These are phyloP conservation scores for Busseola fusca DNA, from an alignment of 2,888 invertebrate species.

Conservation along the genomic window DNA sequence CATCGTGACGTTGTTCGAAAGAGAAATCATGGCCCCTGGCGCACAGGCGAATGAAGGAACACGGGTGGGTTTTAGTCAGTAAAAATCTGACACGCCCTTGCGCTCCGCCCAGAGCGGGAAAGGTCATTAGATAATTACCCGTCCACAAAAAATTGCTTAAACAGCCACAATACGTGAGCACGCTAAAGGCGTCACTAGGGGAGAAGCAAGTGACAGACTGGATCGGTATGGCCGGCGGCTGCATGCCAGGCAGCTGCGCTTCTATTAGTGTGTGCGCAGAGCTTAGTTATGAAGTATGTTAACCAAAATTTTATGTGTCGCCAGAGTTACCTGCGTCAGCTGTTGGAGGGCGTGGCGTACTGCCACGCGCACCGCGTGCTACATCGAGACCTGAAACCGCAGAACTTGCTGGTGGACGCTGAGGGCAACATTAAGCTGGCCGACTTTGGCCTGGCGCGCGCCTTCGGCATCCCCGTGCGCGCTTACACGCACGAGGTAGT, in stretches of 20 bases:
- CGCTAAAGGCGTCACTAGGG: no score
- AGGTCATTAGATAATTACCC: no score
- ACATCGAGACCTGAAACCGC: constrained; percentile 98
- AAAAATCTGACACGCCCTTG: no score
- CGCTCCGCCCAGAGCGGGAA: no score
- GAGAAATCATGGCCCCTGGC: no score
- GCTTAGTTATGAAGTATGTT: neutral
- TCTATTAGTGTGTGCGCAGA: neutral
- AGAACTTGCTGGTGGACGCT: constrained; percentile 97
- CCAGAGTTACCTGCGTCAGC: constrained; percentile 95
- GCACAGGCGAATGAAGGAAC: no score
- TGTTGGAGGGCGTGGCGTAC: constrained; percentile 95
- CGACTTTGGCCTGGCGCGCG: constrained; percentile 98
- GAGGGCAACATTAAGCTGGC: constrained; percentile 97
- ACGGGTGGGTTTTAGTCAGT: no score
- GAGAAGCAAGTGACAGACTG: no score
- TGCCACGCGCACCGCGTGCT: constrained; percentile 97
- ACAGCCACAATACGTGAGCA: no score
- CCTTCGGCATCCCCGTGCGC: constrained; percentile 96
- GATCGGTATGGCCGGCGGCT: neutral
- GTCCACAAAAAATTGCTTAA: no score
- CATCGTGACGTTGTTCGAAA: no score
- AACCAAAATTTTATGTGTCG: neutral
- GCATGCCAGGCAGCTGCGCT: neutral
- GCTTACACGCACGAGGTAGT: constrained; percentile 98